A percentile compares a stretch with the other conserved stretches of the same genome.
Conservation (phyloP, 2,888 invertebrate genomes). For the Chrysodeixis includens region DNA sequence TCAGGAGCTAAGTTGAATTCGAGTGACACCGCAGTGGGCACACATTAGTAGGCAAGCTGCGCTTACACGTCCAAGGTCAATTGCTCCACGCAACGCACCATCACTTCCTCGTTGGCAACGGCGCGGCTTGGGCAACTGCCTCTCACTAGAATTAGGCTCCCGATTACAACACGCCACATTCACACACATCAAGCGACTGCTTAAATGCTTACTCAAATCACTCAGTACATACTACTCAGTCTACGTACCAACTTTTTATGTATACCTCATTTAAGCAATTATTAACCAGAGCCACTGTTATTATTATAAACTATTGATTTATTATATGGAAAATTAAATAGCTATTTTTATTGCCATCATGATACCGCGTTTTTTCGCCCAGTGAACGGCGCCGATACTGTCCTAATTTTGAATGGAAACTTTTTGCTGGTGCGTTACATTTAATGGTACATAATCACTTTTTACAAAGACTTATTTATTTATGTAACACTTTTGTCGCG, state of each 20-base stretch:
- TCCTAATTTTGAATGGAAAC: constrained; percentile 23
- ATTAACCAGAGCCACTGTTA: constrained; percentile 19
- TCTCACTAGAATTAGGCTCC: constrained; percentile 84
- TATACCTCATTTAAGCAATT: constrained; percentile 23
- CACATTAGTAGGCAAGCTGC: constrained; percentile 75
- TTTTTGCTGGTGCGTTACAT: constrained; percentile 27
- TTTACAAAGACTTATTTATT: constrained; percentile 27
- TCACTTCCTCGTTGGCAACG: constrained; percentile 85
- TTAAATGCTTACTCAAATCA: constrained; percentile 27
- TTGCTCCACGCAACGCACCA: constrained; percentile 79
- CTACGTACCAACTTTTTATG: constrained; percentile 16
- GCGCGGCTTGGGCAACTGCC: constrained; percentile 79
- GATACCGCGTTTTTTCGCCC: constrained; percentile 25
- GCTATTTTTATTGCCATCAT: constrained; percentile 12
- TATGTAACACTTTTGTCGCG: constrained; percentile 22
- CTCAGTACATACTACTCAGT: constrained; percentile 16
- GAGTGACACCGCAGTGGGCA: constrained; percentile 54
- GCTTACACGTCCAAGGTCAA: constrained; percentile 79
- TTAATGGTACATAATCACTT: constrained; percentile 25
- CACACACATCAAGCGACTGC: constrained; percentile 52
- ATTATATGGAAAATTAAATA: constrained; percentile 1
- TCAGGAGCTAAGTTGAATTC: constrained; percentile 39
- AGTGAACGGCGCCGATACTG: constrained; percentile 30
- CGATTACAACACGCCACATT: constrained; percentile 72
- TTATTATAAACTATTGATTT: constrained; percentile 24